A percentile compares a stretch with the other conserved stretches of the same genome.
Conservation (phyloP, 1,140 invertebrate genomes). For the Thereuonema tuberculata region DNA sequence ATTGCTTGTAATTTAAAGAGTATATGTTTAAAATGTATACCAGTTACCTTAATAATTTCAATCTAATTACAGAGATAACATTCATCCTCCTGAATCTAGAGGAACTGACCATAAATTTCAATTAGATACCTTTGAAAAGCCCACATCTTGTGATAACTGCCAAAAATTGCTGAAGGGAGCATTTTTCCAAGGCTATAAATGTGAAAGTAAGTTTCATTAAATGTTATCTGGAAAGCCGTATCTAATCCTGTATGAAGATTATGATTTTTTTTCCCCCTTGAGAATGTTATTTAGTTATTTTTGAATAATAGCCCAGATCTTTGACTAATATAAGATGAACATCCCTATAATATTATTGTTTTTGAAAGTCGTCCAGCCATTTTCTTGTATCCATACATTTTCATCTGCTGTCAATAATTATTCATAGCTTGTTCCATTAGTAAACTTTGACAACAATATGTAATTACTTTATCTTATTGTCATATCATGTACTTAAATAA, state of each 20-base stretch:
- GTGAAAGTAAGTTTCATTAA: slow-evolving; percentile 25
- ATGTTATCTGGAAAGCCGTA: neutral
- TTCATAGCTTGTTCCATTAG: too few relatives aligned
- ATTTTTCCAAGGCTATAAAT: slow-evolving; percentile 48
- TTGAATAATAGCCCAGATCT: neutral
- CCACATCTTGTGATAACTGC: slow-evolving; percentile 65
- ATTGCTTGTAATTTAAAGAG: too few relatives aligned
- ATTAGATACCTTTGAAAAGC: slow-evolving; percentile 70
- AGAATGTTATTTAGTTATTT: neutral
- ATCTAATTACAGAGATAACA: slow-evolving; percentile 55
- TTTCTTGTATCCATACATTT: too few relatives aligned
- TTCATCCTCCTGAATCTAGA: slow-evolving; percentile 59
- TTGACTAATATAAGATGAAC: too few relatives aligned
- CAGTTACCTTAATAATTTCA: too few relatives aligned
- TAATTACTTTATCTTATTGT: too few relatives aligned
- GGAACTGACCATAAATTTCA: slow-evolving; percentile 66
- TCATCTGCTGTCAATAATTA: too few relatives aligned
- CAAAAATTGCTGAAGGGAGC: slow-evolving; percentile 77
- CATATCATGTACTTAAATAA: too few relatives aligned
- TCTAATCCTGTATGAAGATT: neutral
- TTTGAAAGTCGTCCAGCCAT: too few relatives aligned
- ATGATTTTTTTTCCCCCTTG: neutral
- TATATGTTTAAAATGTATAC: too few relatives aligned
- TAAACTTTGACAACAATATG: too few relatives aligned
- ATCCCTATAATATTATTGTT: too few relatives aligned